These are phyloP conservation scores for Acrocephalus scirpaceus DNA, from an alignment of 2,797 vertebrate genomes.

Conservation along the genomic window DNA sequence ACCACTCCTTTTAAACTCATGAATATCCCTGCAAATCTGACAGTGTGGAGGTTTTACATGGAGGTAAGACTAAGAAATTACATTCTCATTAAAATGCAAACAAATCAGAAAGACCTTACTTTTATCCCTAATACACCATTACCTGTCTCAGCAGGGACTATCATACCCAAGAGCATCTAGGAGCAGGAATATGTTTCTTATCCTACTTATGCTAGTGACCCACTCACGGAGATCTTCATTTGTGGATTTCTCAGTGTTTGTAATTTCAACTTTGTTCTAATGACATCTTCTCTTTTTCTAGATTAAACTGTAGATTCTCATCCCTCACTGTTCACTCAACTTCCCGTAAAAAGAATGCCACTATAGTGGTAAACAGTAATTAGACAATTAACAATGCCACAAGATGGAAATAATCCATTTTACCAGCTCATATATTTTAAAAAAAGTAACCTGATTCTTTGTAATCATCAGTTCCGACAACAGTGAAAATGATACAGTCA, in stretches of 20 bases:
- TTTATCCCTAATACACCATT: conserved; percentile 27
- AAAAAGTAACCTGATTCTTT: not conserved
- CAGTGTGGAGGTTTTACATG: not conserved
- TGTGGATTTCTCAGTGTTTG: not conserved
- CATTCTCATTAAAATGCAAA: conserved; percentile 45
- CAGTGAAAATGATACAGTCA: not conserved
- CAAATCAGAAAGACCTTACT: conserved; percentile 13
- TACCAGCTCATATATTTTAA: not conserved
- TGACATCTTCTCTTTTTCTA: not conserved
- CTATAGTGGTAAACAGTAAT: not conserved
- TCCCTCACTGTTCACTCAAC: not conserved
- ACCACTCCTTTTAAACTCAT: conserved; percentile 19
- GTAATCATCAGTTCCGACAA: not conserved
- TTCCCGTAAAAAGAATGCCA: not conserved
- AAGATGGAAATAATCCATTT: not conserved
- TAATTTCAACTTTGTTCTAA: not conserved
- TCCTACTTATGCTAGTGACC: not conserved
- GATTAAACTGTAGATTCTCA: not conserved
- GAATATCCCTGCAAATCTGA: conserved; percentile 42
- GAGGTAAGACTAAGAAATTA: conserved; percentile 22
- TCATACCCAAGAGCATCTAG: not conserved
- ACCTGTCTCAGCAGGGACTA: not conserved
- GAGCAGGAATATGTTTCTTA: not conserved
- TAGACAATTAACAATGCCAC: not conserved
- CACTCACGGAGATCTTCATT: not conserved